These are phyloP conservation scores for Scaptomyza pallida DNA, from an alignment of 1,140 invertebrate genomes.

Conservation along the genomic window DNA sequence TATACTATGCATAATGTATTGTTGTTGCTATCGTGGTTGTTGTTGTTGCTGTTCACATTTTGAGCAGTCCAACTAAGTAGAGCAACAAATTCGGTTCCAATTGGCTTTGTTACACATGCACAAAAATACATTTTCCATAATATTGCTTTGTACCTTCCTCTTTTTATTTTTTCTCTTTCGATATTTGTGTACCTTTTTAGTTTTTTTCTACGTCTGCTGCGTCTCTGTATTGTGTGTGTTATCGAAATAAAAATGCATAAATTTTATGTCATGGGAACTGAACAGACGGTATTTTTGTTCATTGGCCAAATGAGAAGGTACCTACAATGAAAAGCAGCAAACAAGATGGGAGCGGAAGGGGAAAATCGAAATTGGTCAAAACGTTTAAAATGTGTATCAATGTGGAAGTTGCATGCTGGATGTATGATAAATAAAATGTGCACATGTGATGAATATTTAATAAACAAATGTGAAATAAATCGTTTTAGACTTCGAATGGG, in stretches of 20 bases:
- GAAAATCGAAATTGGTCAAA: slow-evolving; percentile 25
- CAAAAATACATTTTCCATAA: slow-evolving; percentile 57
- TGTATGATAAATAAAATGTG: slow-evolving; percentile 22
- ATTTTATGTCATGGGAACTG: slow-evolving; percentile 71
- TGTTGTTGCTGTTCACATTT: slow-evolving; percentile 12
- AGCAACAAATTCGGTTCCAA: slow-evolving; percentile 46
- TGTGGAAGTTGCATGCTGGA: slow-evolving; percentile 37
- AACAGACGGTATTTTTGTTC: slow-evolving; percentile 56
- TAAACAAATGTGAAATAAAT: slow-evolving; percentile 38
- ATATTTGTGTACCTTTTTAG: slow-evolving; percentile 24
- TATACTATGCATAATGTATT: slow-evolving; percentile 8
- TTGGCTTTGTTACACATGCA: slow-evolving; percentile 64
- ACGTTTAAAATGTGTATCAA: slow-evolving; percentile 45
- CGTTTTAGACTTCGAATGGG: slow-evolving; percentile 29
- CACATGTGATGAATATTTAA: slow-evolving; percentile 41
- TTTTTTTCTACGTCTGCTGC: neutral
- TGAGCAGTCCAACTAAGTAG: slow-evolving; percentile 16
- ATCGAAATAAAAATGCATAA: slow-evolving; percentile 69
- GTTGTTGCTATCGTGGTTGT: slow-evolving; percentile 1
- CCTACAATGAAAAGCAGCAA: slow-evolving; percentile 19
- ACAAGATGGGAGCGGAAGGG: neutral
- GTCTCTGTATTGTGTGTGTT: slow-evolving; percentile 12
- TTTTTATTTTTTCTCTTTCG: slow-evolving; percentile 15
- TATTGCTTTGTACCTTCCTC: slow-evolving; percentile 55
- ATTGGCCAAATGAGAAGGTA: slow-evolving; percentile 3